Conservation (phyloP, 2,888 invertebrate species). For the Pammene fasciana region DNA sequence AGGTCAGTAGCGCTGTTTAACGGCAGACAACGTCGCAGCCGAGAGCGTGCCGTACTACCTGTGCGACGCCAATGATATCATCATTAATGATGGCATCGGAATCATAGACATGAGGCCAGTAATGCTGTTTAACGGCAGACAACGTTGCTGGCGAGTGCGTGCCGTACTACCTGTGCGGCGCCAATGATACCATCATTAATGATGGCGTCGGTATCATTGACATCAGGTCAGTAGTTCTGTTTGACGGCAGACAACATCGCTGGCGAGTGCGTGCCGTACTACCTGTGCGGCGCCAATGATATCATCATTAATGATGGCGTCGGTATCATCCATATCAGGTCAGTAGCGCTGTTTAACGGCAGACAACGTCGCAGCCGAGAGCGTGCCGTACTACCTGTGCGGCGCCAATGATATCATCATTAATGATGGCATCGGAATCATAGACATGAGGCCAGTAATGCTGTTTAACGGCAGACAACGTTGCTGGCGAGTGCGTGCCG, state of each 20-base stretch:
- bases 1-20: constrained; percentile 79
- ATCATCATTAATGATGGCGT: constrained; percentile 87
- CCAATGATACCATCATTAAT: constrained; percentile 85
- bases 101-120: too few species aligned
- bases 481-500: constrained; percentile 86
- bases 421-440: too few species aligned
- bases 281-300: constrained; percentile 86
- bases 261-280: constrained; percentile 87
- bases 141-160: constrained; percentile 87
- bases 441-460: too few species aligned
- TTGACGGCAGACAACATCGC: constrained; percentile 57
- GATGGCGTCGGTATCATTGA: constrained; percentile 90
- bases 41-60: constrained; percentile 88
- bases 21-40: constrained; percentile 72
- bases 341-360: constrained; percentile 59
- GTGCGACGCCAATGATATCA: too few species aligned
- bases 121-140: constrained; percentile 61
- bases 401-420: too few species aligned
- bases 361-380: constrained; percentile 82
- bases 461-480: constrained; percentile 59
- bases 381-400: constrained; percentile 88
- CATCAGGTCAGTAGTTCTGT: constrained; percentile 84
- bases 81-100: too few species aligned
- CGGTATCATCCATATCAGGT: constrained; percentile 91
- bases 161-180: constrained; percentile 85